Evolutionary conservation across 2,797 vertebrate species (phyloP).

Genomic region (Austrolebias charrua): DNA sequence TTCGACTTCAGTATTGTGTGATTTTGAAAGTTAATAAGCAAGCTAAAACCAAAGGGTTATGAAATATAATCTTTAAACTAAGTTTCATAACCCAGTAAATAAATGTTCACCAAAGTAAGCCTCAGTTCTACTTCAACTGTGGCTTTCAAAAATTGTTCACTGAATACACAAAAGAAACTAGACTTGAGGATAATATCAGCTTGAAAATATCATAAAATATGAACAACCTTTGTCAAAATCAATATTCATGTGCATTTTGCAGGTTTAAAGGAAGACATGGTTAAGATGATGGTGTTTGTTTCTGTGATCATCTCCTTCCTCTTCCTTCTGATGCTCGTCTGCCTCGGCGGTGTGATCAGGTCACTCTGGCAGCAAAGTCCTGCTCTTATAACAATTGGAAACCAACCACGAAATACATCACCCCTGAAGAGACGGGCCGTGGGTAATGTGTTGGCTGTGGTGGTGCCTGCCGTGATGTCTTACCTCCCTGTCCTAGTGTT

Average conservation of each 20-base stretch:
- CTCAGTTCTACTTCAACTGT: no score
- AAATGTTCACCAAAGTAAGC: no score
- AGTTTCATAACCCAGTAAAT: no score
- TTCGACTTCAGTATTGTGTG: no score
- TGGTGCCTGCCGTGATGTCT: conserved; percentile 45
- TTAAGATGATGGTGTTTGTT: background rate
- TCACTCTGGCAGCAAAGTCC: conserved; percentile 52
- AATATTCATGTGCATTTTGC: background rate
- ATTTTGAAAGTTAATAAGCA: no score
- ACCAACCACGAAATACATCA: background rate
- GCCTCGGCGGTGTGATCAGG: conserved; percentile 50
- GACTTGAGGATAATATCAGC: no score
- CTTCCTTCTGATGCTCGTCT: conserved; percentile 58
- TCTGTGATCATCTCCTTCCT: conserved; percentile 33
- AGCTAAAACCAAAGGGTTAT: no score
- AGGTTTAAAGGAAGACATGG: background rate
- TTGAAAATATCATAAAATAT: background rate
- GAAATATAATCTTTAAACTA: no score
- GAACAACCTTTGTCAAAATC: background rate
- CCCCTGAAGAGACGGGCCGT: conserved; percentile 57
- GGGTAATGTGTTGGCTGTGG: conserved; percentile 57
- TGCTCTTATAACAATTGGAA: conserved; percentile 10
- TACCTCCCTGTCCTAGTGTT: conserved; percentile 58
- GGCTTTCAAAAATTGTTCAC: no score
- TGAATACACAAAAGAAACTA: no score